Evolutionary conservation across 2,113 vertebrate genomes (phyloP).

Genomic region (Semicossyphus pulcher): DNA sequence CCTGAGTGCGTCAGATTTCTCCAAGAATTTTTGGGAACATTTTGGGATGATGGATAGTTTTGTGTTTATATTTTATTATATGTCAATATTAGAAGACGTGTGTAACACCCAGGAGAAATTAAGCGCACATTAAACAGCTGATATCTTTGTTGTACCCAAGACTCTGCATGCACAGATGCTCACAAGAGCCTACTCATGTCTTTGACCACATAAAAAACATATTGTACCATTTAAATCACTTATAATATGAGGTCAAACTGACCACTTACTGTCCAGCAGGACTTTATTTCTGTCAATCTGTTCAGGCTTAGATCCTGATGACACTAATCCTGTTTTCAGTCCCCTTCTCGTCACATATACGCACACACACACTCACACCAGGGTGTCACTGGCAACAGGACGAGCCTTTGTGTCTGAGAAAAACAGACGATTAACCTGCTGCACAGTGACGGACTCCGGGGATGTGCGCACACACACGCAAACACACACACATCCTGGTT

Average conservation of each 20-base stretch:
- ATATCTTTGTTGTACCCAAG: background rate
- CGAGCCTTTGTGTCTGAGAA: constrained; percentile 77
- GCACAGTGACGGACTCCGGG: background rate
- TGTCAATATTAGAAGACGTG: too few relatives aligned
- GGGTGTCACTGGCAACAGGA: constrained; percentile 54
- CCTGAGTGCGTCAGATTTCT: background rate
- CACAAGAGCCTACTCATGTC: background rate
- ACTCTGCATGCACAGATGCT: background rate
- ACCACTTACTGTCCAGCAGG: constrained; percentile 55
- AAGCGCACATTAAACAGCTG: background rate
- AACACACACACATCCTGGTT: constrained; percentile 7
- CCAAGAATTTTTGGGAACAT: background rate
- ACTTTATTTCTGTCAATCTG: constrained; percentile 76
- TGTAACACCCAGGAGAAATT: too few relatives aligned
- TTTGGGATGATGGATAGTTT: background rate
- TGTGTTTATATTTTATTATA: too few relatives aligned
- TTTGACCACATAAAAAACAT: background rate
- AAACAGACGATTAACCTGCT: constrained; percentile 64
- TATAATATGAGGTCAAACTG: constrained; percentile 46
- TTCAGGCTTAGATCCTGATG: constrained; percentile 77
- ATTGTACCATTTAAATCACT: background rate
- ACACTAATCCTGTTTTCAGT: constrained; percentile 82
- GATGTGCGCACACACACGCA: constrained; percentile 7
- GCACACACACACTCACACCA: constrained; percentile 47
- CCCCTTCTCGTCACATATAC: constrained; percentile 51